Evolutionary conservation across 2,797 vertebrate species (phyloP).

Genomic region (Hyperoplus lanceolatus): DNA sequence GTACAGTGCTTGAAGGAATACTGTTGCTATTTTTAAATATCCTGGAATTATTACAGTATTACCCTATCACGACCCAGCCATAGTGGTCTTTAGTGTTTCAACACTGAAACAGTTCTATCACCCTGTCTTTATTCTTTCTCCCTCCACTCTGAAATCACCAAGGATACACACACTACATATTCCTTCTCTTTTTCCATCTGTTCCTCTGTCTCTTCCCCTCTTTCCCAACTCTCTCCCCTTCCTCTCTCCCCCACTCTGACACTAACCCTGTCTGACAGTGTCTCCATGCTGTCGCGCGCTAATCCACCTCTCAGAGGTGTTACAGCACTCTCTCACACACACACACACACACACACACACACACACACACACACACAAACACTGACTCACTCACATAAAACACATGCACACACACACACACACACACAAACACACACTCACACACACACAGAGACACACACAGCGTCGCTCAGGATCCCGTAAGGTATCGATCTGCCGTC

Average conservation of each 20-base stretch:
- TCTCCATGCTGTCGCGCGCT: constrained; percentile 88
- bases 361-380: constrained; percentile 11
- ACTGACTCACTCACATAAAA: constrained; percentile 1
- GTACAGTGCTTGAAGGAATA: too few relatives aligned
- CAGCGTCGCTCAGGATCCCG: constrained; percentile 82
- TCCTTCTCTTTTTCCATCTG: constrained; percentile 43
- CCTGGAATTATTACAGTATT: too few relatives aligned
- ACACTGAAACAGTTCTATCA: not conserved
- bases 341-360: constrained; percentile 10
- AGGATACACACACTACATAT: constrained; percentile 44
- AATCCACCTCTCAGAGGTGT: constrained; percentile 92
- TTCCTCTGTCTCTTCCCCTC: constrained; percentile 21
- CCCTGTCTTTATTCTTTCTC: constrained; percentile 18
- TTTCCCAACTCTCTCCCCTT: constrained; percentile 33
- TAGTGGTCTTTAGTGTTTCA: constrained; percentile 4
- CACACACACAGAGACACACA: constrained; percentile 26
- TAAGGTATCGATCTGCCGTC: constrained; percentile 89
- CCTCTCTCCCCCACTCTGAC: constrained; percentile 70
- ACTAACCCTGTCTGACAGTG: constrained; percentile 88
- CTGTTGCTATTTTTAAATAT: too few relatives aligned
- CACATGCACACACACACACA: not conserved
- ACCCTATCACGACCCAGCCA: too few relatives aligned
- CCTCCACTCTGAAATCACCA: constrained; percentile 17
- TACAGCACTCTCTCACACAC: constrained; percentile 78
- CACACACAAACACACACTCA: constrained; percentile 9